Conservation (phyloP, 1,140 invertebrate species). For the Drosophila repletoides region DNA sequence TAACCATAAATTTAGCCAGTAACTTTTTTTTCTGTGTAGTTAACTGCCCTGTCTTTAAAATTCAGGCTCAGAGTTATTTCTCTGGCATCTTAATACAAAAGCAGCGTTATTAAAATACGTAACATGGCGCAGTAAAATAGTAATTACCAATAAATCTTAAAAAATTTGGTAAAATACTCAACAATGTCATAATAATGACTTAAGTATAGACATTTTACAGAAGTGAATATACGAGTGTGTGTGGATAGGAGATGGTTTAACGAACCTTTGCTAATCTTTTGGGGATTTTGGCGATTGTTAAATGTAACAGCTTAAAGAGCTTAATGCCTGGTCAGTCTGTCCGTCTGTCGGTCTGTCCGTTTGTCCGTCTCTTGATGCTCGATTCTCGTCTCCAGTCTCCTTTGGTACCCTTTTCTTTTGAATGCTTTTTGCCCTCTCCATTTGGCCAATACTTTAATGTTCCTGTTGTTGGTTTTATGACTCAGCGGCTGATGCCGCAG, state of each 20-base stretch:
- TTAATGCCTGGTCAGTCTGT: constrained; percentile 8
- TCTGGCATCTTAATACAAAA: not conserved
- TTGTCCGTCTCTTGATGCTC: too few relatives aligned
- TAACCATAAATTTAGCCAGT: too few relatives aligned
- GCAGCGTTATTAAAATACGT: constrained; percentile 11
- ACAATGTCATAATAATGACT: constrained; percentile 23
- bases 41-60: too few relatives aligned
- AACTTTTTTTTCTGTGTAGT: too few relatives aligned
- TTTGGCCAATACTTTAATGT: constrained; percentile 50
- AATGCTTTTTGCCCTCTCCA: not conserved
- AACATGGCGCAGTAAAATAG: constrained; percentile 19
- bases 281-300: constrained; percentile 11
- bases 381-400: not conserved
- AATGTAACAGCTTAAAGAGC: constrained; percentile 30
- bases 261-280: constrained; percentile 14
- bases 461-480: constrained; percentile 73
- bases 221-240: not conserved
- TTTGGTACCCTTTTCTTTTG: constrained; percentile 9
- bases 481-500: constrained; percentile 68
- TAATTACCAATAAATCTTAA: constrained; percentile 21
- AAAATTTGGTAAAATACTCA: not conserved
- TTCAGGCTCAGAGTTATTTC: too few relatives aligned
- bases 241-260: constrained; percentile 10
- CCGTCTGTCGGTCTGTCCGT: not conserved
- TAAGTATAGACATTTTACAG: not conserved